These are phyloP conservation scores for Lemur catta DNA, from an alignment of 2,797 vertebrate genomes.

Conservation along the genomic window DNA sequence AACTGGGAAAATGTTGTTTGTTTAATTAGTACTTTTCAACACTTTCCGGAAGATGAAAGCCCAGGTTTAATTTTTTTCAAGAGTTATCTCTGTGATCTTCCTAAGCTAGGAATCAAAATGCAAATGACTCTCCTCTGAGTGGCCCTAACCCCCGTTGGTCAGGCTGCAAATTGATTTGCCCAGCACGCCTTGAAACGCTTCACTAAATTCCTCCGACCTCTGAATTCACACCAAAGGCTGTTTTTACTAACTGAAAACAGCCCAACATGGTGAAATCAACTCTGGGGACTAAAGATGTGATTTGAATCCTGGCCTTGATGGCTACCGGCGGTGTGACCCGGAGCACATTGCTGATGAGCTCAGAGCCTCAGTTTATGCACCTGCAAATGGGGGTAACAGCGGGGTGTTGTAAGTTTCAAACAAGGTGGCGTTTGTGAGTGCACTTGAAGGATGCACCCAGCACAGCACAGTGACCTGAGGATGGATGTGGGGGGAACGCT, in stretches of 20 bases:
- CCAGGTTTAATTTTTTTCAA: background rate
- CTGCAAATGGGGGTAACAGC: background rate
- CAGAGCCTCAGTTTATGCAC: background rate
- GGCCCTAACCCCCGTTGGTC: background rate
- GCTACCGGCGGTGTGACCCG: background rate
- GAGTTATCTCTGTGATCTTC: background rate
- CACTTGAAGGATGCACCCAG: background rate
- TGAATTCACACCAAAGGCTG: background rate
- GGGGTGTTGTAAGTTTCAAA: background rate
- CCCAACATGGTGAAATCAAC: fast-evolving
- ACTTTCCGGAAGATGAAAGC: background rate
- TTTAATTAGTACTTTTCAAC: background rate
- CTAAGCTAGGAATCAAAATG: background rate
- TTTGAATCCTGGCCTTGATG: background rate
- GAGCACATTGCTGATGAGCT: background rate
- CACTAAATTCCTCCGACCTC: background rate
- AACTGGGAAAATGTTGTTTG: background rate
- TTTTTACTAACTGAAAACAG: background rate
- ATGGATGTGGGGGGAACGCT: fast-evolving
- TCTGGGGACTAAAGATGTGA: background rate
- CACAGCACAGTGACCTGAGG: fast-evolving
- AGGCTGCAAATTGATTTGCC: background rate
- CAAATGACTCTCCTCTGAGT: background rate
- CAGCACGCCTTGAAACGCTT: too few species aligned
- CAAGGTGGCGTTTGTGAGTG: background rate